Conservation (phyloP, 30 jellyfish, hydroid and myxozoan species). For the Sanderia malayensis region DNA sequence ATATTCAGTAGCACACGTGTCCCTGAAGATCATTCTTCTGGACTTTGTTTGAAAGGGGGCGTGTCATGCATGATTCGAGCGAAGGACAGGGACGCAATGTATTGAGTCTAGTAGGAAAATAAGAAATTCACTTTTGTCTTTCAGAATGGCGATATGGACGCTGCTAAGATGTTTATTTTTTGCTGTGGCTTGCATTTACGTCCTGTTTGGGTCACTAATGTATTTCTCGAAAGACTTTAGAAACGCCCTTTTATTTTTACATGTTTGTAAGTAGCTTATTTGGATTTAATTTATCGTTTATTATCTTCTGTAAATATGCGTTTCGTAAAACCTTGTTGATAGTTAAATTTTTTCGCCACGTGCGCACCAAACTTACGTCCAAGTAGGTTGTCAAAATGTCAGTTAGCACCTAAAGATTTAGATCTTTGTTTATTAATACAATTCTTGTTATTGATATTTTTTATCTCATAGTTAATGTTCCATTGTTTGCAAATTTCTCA, state of each 20-base stretch:
- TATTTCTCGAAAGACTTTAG: conserved; percentile 52
- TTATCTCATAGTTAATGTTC: conserved; percentile 54
- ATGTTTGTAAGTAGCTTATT: conserved; percentile 21
- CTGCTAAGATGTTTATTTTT: conserved; percentile 24
- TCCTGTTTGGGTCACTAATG: conserved; percentile 53
- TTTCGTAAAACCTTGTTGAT: not conserved
- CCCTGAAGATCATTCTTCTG: too few relatives aligned
- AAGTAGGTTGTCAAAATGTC: not conserved
- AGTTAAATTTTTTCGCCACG: not conserved
- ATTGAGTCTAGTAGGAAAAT: too few relatives aligned
- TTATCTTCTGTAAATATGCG: too few relatives aligned
- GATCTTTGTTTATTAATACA: not conserved
- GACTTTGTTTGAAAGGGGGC: too few relatives aligned
- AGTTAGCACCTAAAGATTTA: not conserved
- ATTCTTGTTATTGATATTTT: not conserved
- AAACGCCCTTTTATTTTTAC: conserved; percentile 33
- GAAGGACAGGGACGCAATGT: too few relatives aligned
- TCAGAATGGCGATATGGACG: not conserved
- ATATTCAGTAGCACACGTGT: too few relatives aligned
- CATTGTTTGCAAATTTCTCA: conserved; percentile 73
- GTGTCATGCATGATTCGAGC: too few relatives aligned
- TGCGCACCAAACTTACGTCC: not conserved
- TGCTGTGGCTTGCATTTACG: conserved; percentile 21
- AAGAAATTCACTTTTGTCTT: not conserved
- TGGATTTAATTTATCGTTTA: too few relatives aligned